Evolutionary conservation across 2,113 vertebrate genomes (phyloP).

Genomic region (Tursiops truncatus): DNA sequence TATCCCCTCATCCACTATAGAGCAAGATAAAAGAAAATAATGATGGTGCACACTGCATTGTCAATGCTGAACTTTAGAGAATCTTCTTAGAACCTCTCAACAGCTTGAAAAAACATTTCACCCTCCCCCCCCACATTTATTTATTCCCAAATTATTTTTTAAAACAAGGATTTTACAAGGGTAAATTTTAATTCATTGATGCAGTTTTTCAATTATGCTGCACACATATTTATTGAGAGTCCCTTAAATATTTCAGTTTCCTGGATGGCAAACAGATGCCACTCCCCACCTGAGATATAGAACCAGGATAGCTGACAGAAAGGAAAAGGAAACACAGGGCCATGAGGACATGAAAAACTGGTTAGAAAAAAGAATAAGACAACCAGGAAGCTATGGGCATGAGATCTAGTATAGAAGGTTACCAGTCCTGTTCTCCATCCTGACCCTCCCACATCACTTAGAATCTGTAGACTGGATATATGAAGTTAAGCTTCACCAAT

Average conservation of each 20-base stretch:
- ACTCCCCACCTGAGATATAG: not conserved
- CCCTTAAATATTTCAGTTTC: not conserved
- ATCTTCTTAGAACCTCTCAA: conserved; percentile 37
- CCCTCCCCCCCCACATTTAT: not conserved
- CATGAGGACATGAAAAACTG: not conserved
- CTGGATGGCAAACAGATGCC: not conserved
- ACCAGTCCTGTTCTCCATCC: not conserved
- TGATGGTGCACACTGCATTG: not conserved
- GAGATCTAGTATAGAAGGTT: not conserved
- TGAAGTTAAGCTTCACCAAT: not conserved
- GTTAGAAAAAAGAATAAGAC: not conserved
- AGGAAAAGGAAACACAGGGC: not conserved
- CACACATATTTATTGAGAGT: not conserved
- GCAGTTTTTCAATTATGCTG: not conserved
- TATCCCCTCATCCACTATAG: not conserved
- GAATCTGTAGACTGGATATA: not conserved
- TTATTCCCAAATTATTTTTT: conserved; percentile 15
- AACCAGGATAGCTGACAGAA: not conserved
- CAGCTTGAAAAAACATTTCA: conserved; percentile 21
- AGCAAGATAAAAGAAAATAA: conserved; percentile 37
- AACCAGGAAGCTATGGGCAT: not conserved
- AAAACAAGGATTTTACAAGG: not conserved
- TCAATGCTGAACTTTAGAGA: not conserved
- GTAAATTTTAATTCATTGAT: not conserved
- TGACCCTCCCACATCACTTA: not conserved